phyloP scores from a whole-genome alignment of 2,797 vertebrate genomes.

The Clarias laeviceps region DNA sequence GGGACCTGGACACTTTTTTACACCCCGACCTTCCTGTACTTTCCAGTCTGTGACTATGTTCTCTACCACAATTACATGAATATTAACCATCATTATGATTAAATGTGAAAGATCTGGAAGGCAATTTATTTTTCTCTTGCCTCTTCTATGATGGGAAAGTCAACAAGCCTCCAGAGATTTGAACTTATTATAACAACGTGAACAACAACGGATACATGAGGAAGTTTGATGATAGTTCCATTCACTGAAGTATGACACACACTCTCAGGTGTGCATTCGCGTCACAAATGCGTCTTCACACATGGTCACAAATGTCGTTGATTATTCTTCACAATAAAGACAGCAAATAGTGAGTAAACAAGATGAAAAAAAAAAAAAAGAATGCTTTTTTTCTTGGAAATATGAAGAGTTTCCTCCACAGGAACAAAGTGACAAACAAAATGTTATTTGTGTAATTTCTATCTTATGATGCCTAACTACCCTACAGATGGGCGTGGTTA shows the following conservation, averaged over 20 bases:
- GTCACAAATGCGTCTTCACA: background rate
- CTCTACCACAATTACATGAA: background rate
- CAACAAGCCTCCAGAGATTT: background rate
- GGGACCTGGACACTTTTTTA: conserved; percentile 5
- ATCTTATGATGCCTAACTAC: too few species aligned
- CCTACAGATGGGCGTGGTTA: background rate
- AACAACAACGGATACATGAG: background rate
- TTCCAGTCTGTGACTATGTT: background rate
- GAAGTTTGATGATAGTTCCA: background rate
- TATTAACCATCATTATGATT: conserved; percentile 33
- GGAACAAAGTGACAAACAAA: too few species aligned
- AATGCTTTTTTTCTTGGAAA: background rate
- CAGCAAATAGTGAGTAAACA: background rate
- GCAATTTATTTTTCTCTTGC: background rate
- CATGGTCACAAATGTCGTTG: background rate
- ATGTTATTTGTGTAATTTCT: too few species aligned
- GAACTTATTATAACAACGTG: background rate
- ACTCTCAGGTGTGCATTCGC: background rate
- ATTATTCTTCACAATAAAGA: background rate
- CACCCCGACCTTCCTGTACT: conserved; percentile 1
- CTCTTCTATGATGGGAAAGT: background rate
- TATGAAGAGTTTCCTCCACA: background rate
- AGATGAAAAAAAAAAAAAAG: background rate
- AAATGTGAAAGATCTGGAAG: conserved; percentile 12
- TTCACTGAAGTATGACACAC: background rate